phyloP scores from a whole-genome alignment of 2,888 invertebrate genomes.

The Sesia bembeciformis region DNA sequence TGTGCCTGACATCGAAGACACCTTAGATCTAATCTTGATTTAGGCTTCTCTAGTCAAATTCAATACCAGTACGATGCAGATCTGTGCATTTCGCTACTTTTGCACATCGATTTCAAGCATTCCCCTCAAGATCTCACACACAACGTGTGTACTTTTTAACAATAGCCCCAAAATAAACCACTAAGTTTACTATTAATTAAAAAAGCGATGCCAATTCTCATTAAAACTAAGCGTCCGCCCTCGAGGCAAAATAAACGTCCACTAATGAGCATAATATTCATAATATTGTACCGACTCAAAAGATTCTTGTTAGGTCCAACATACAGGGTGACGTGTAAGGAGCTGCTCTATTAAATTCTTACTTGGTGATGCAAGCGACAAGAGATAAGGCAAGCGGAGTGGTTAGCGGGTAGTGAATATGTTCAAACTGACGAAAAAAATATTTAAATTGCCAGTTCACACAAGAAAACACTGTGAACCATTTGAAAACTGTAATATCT shows the following conservation, averaged over 20 bases:
- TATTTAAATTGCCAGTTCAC: no score
- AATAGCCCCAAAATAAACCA: neutral
- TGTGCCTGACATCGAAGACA: no score
- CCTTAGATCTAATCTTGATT: no score
- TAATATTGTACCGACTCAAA: conserved; percentile 56
- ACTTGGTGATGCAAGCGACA: conserved; percentile 31
- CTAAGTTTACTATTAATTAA: neutral
- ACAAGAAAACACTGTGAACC: no score
- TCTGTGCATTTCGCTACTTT: no score
- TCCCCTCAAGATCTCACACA: no score
- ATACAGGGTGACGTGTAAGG: conserved; percentile 51
- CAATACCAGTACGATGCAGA: no score
- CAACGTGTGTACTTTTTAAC: neutral
- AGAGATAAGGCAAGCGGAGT: conserved; percentile 9
- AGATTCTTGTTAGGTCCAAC: conserved; percentile 60
- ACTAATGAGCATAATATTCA: conserved; percentile 71
- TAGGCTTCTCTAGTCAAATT: no score
- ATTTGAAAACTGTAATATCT: no score
- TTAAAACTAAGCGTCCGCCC: neutral
- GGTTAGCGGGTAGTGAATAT: no score
- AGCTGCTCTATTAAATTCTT: conserved; percentile 67
- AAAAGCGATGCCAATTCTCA: neutral
- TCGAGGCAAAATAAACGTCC: conserved; percentile 20
- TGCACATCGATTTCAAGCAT: no score
- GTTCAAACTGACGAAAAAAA: no score